A percentile compares a stretch with the other conserved stretches of the same genome.
phyloP scores from a whole-genome alignment of 2,888 invertebrate genomes.

The Embidobia sp. region DNA sequence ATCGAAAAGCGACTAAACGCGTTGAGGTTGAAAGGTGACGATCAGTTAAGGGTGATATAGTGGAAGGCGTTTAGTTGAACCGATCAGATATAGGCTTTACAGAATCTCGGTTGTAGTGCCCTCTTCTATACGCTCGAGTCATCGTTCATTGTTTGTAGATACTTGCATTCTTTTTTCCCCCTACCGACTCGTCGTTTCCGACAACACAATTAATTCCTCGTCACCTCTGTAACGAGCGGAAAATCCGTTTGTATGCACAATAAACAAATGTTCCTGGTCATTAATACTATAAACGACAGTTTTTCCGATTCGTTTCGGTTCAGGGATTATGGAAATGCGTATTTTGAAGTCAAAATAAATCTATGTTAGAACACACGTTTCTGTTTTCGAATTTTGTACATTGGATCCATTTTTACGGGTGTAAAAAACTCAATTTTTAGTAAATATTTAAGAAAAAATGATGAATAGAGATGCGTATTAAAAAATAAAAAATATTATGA shows the following conservation, averaged over 20 bases:
- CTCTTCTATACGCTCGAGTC: slow-evolving; percentile 20
- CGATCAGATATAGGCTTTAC: slow-evolving; percentile 75
- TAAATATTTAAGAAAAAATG: too few relatives aligned
- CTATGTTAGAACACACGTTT: too few relatives aligned
- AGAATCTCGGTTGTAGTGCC: too few relatives aligned
- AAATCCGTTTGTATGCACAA: slow-evolving; percentile 28
- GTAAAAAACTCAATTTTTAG: too few relatives aligned
- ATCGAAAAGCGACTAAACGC: slow-evolving; percentile 13
- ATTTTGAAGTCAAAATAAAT: slow-evolving; percentile 11
- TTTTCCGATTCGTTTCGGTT: slow-evolving; percentile 8
- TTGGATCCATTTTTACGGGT: too few relatives aligned
- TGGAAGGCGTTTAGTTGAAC: slow-evolving; percentile 75
- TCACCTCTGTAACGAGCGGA: slow-evolving; percentile 35
- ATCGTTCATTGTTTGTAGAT: slow-evolving; percentile 20
- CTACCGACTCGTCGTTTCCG: slow-evolving; percentile 13
- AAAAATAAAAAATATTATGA: too few relatives aligned
- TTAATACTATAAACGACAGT: neutral
- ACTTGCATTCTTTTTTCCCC: slow-evolving; percentile 1
- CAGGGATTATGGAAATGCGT: too few relatives aligned
- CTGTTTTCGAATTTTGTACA: too few relatives aligned
- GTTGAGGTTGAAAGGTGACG: slow-evolving; percentile 71
- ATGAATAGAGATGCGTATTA: too few relatives aligned
- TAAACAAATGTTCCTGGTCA: slow-evolving; percentile 3
- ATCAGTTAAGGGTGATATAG: slow-evolving; percentile 78
- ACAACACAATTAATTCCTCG: slow-evolving; percentile 6